phyloP scores from a whole-genome alignment of 2,797 vertebrate genomes.

The Rhadinocentrus ornatus region DNA sequence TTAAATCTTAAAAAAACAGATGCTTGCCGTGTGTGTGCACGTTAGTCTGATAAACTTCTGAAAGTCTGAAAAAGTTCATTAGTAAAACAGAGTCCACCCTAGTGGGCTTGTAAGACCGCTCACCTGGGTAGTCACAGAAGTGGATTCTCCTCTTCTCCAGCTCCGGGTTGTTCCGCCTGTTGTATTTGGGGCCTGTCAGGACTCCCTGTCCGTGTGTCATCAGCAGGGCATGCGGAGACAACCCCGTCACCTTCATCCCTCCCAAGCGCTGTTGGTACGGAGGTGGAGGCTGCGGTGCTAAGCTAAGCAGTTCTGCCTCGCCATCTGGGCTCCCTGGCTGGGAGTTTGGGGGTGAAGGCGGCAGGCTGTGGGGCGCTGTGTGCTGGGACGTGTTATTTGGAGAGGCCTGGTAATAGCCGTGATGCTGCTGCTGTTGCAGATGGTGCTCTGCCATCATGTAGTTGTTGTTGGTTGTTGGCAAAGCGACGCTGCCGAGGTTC shows the following conservation, averaged over 20 bases:
- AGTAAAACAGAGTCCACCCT: neutral
- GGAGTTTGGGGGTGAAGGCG: slow-evolving; percentile 92
- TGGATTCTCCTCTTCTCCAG: slow-evolving; percentile 94
- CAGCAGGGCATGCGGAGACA: slow-evolving; percentile 79
- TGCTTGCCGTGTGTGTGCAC: neutral
- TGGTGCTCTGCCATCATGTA: slow-evolving; percentile 81
- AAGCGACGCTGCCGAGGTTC: slow-evolving; percentile 77
- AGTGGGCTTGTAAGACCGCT: slow-evolving; percentile 2
- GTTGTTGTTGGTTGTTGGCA: slow-evolving; percentile 68
- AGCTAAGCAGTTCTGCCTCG: slow-evolving; percentile 85
- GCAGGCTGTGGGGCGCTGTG: slow-evolving; percentile 84
- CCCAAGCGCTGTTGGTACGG: slow-evolving; percentile 83
- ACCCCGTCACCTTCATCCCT: slow-evolving; percentile 82
- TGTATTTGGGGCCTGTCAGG: slow-evolving; percentile 90
- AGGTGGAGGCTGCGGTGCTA: slow-evolving; percentile 79
- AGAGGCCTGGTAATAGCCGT: slow-evolving; percentile 69
- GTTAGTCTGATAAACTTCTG: neutral
- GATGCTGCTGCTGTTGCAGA: slow-evolving; percentile 61
- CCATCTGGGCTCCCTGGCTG: slow-evolving; percentile 91
- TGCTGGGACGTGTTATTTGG: slow-evolving; percentile 62
- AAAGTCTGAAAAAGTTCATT: no score
- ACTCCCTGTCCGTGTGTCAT: slow-evolving; percentile 86
- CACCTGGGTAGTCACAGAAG: slow-evolving; percentile 90
- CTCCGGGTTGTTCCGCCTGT: slow-evolving; percentile 92
- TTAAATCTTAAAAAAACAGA: neutral